phyloP scores from a whole-genome alignment of 2,888 invertebrate species.

The Fragum fragum region DNA sequence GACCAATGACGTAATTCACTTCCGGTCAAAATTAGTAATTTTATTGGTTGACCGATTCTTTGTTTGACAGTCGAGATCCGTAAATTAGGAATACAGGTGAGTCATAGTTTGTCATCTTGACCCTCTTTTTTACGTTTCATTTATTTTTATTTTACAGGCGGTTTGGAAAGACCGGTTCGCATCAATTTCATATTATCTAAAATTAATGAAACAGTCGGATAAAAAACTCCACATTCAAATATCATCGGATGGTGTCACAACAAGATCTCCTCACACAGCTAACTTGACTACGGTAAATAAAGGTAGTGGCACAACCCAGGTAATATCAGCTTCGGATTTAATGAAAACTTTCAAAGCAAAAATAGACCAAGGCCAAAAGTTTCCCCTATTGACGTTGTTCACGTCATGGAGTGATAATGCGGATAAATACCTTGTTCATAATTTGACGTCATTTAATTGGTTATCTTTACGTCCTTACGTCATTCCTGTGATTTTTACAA shows the following conservation, averaged over 20 bases:
- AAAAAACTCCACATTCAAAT: slow-evolving; percentile 43
- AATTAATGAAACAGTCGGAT: slow-evolving; percentile 56
- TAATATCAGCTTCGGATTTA: background rate
- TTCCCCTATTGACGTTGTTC: slow-evolving; percentile 74
- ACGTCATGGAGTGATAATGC: slow-evolving; percentile 72
- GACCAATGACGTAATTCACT: too few species aligned
- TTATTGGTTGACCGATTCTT: too few species aligned
- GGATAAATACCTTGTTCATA: slow-evolving; percentile 72
- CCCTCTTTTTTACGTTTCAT: too few species aligned
- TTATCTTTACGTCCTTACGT: slow-evolving; percentile 70
- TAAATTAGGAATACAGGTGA: too few species aligned
- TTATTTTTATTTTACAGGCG: slow-evolving; percentile 36
- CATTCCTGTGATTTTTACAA: slow-evolving; percentile 73
- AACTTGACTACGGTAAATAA: background rate
- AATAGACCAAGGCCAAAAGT: slow-evolving; percentile 43
- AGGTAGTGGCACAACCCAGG: background rate
- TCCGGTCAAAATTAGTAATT: too few species aligned
- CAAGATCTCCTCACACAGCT: background rate
- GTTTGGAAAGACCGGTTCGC: slow-evolving; percentile 63
- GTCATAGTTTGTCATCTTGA: too few species aligned
- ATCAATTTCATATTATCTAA: slow-evolving; percentile 61
- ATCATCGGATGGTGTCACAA: background rate
- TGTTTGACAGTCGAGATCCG: too few species aligned
- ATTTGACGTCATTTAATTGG: slow-evolving; percentile 77
- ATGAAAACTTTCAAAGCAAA: slow-evolving; percentile 32